phyloP scores from a whole-genome alignment of 2,888 invertebrate genomes.

The Drosophila merina region DNA sequence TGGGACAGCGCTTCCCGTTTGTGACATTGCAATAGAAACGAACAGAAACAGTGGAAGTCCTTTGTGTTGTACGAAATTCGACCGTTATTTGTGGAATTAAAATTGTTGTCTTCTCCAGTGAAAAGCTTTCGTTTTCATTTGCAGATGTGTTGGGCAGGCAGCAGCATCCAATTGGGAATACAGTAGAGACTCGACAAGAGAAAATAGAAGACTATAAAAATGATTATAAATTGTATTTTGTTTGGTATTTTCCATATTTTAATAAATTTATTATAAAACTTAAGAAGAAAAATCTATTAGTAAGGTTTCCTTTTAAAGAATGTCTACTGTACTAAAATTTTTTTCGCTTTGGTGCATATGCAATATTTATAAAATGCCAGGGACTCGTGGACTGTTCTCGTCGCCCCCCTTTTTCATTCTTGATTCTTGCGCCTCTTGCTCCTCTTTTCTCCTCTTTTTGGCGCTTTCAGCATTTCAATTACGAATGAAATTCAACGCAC shows the following conservation, averaged over 20 bases:
- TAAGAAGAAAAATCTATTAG: background rate
- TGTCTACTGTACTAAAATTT: constrained; percentile 13
- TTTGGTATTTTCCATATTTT: no score
- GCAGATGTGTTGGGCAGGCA: background rate
- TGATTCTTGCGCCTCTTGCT: background rate
- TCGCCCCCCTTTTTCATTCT: constrained; percentile 7
- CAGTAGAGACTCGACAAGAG: background rate
- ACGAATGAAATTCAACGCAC: constrained; percentile 75
- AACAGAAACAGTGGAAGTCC: constrained; percentile 1
- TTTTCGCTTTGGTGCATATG: constrained; percentile 38
- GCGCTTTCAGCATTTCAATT: constrained; percentile 57
- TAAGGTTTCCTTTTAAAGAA: background rate
- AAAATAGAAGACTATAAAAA: background rate
- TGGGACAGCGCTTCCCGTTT: constrained; percentile 1
- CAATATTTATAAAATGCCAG: constrained; percentile 65
- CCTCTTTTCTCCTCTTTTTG: constrained; percentile 1
- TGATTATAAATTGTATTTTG: no score
- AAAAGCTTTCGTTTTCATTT: constrained; percentile 4
- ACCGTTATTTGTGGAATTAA: constrained; percentile 11
- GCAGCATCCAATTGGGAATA: constrained; percentile 13
- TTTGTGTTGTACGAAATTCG: constrained; percentile 10
- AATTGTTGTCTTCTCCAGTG: constrained; percentile 4
- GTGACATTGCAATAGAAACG: background rate
- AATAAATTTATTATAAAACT: no score
- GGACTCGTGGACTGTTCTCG: background rate